Base-by-base conservation (phyloP, 2,113 vertebrate genomes). In the Pollachius pollachius region DNA sequence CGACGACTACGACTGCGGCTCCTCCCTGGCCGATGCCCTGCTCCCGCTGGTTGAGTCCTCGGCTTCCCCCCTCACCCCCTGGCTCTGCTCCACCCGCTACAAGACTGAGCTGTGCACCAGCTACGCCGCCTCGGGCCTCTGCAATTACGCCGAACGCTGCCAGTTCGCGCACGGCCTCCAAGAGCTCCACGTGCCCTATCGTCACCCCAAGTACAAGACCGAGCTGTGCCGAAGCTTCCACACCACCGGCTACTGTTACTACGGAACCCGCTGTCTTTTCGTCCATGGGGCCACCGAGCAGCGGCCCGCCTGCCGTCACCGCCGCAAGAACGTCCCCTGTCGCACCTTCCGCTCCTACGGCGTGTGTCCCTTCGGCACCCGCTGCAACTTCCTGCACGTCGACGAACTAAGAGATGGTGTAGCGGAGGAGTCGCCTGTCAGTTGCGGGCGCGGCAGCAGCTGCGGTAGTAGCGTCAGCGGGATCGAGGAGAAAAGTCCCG, bases 131-230 rank as follows among this genome's bases (percentile, higher is more conserved):
- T 68, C 77, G 0, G 92, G 90, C 0, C 71, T 75, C 37, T 94
- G 93, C 84, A 90, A 89, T 63, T 94, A 94, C 1, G 91, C 90
- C 0, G 89, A 90, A 56, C 90, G 90, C 65, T 94, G 93, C 72
- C 92, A 91, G 82, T 94, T 94, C 5, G 93, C 93, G 61, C 93
- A 94, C 0, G 93, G 93, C 71, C 89, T 93, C 17, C 89, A 89
- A 0, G 92, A 94, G 60, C 91, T 94, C n/a, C 92, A 92, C 0
- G 72, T 91, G 16, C 92, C 92, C 13, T 92, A 83, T 3, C 90
- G 85, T 61, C 93, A 94, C 62, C 93, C 92, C 0, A 94, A 93
- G 78, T 94, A 94, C 85, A 94, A 94, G 85, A 94, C 93, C 0
- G 90, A 93, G 81, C 52, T 91, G 67, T 94, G 93, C 19, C 89